Evolutionary conservation across 2,113 vertebrate genomes (phyloP).

Genomic region (Tursiops truncatus): DNA sequence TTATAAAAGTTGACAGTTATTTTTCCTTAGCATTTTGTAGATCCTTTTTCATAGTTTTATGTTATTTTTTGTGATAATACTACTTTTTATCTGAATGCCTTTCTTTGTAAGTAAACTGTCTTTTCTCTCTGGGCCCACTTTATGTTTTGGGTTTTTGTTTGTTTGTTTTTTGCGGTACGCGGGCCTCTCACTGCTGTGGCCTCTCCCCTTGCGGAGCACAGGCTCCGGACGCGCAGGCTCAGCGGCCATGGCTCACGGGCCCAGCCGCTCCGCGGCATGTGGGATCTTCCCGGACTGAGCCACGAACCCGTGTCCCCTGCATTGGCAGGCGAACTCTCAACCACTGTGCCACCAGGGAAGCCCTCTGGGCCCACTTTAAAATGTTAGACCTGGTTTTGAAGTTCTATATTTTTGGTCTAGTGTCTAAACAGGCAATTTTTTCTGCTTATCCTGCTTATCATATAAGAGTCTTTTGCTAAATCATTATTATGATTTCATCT

Average conservation of each 20-base stretch:
- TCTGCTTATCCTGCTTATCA: not conserved
- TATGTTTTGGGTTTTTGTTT: too few relatives aligned
- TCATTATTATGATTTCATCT: not conserved
- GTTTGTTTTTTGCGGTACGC: too few relatives aligned
- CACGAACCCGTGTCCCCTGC: too few relatives aligned
- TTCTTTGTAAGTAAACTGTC: not conserved
- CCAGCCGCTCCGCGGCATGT: too few relatives aligned
- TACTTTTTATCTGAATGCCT: not conserved
- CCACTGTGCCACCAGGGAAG: too few relatives aligned
- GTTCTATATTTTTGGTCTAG: not conserved
- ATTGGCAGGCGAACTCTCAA: too few relatives aligned
- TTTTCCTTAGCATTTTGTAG: not conserved
- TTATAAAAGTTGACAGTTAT: not conserved
- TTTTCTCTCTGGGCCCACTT: not conserved
- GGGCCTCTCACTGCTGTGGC: too few relatives aligned
- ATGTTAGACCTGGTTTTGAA: not conserved
- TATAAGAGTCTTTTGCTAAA: not conserved
- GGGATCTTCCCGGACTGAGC: too few relatives aligned
- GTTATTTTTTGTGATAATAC: not conserved
- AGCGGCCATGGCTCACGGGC: too few relatives aligned
- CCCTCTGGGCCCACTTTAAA: not conserved
- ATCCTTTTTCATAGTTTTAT: not conserved
- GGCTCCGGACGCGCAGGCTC: too few relatives aligned
- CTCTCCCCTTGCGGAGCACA: too few relatives aligned
- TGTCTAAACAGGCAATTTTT: not conserved